Evolutionary conservation across 2,888 invertebrate genomes (phyloP).

Genomic region (Tipula unca): DNA sequence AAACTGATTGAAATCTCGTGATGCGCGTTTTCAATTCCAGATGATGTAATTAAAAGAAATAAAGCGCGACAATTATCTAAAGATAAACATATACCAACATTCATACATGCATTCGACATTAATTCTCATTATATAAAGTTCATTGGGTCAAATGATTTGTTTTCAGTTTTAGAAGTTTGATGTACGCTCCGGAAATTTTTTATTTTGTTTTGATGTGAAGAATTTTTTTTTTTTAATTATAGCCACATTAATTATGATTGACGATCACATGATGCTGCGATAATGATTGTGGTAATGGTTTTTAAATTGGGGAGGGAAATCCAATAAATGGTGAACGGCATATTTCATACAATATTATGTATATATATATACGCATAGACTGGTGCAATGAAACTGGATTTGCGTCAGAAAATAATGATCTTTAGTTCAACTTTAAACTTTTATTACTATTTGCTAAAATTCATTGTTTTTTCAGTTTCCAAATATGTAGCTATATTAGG

Average conservation of each 20-base stretch:
- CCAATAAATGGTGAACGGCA: too few species aligned
- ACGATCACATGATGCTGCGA: not conserved
- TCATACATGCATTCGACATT: not conserved
- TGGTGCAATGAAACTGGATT: too few species aligned
- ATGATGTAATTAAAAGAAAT: not conserved
- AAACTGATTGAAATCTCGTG: not conserved
- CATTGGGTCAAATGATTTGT: not conserved
- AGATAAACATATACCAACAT: not conserved
- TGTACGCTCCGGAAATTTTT: not conserved
- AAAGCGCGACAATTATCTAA: not conserved
- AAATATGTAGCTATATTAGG: too few species aligned
- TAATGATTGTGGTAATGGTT: not conserved
- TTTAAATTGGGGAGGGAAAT: not conserved
- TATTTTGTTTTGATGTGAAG: not conserved
- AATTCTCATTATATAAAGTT: not conserved
- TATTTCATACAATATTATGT: too few species aligned
- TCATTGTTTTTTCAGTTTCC: too few species aligned
- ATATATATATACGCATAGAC: too few species aligned
- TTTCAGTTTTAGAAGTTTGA: not conserved
- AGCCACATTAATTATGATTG: not conserved
- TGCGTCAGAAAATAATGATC: too few species aligned
- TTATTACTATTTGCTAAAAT: too few species aligned
- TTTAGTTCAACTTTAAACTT: too few species aligned
- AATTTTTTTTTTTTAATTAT: not conserved
- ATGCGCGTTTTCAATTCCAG: not conserved